Base-by-base conservation (phyloP, 1,140 invertebrate species). In the Caenorhabditis tropicalis region DNA sequence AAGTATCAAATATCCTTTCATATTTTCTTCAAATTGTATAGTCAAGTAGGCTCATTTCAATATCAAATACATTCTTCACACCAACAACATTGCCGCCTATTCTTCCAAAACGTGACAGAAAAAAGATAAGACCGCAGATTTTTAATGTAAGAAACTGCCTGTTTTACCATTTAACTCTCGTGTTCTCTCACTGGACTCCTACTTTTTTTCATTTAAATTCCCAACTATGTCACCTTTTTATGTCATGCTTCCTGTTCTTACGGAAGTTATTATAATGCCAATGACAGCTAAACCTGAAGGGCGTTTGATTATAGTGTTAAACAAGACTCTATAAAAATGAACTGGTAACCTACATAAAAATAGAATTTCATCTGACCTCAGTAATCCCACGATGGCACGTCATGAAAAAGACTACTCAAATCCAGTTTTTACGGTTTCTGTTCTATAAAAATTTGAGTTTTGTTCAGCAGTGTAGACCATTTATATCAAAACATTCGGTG, bases 51-150 rank as follows among this genome's bases (percentile, higher is more conserved):
- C 58, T 65, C 58, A 3, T 65, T 60, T 65, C 16, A 6, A 58
- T 58, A 58, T 58, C 31, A 65, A 65, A 65, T 31, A 65, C 58
- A 65, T 65, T 65, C 33, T n/a, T 19, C 33, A 65, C 58, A 65
- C 58, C 29, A 65, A 36, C 58, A 36, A 65, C 31, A 65, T 36
- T 65, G 31, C 58, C 58, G 58, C 58, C 33, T 39, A n/a, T 36
- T 36, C 58, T 39, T 65, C 33, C 29, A 65, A 16, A 33, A 65
- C 9, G 58, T 65, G 58, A 65, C 29, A 65, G n/a, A n/a, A n/a
- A n/a, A n/a, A 65, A 36, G 58, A 65, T 65, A 65, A 65, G 58
- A 65, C 58, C 58, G 1, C n/a, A 65, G 29, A 39, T 65, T 33
- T 65, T 65, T 65, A 39, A 36, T 65, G 31, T 65, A 36, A 65